phyloP scores from a whole-genome alignment of 2,797 vertebrate species.

The Lacerta viridis region DNA sequence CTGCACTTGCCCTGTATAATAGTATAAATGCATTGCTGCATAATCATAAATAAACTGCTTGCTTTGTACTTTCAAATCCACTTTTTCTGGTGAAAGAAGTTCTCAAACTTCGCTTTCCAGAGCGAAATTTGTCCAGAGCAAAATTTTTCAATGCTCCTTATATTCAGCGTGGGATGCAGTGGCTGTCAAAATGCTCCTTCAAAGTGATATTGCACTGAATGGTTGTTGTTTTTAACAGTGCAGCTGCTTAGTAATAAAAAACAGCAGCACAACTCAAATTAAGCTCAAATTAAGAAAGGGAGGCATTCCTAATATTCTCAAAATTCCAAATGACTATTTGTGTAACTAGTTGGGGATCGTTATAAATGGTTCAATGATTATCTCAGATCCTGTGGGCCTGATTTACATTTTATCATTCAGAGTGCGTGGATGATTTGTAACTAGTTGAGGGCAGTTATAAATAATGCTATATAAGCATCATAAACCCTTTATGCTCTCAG shows the following conservation, averaged over 20 bases:
- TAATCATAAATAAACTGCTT: neutral
- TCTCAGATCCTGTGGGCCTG: neutral
- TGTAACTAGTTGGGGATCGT: neutral
- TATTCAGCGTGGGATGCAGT: neutral
- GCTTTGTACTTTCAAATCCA: constrained; percentile 1
- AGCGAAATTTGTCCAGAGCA: neutral
- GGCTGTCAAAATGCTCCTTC: neutral
- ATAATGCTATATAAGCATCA: neutral
- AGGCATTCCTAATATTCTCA: neutral
- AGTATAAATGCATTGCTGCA: neutral
- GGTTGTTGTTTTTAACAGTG: neutral
- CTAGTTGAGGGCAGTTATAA: constrained; percentile 2
- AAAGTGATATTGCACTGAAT: neutral
- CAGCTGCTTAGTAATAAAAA: neutral
- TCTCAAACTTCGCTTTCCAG: neutral
- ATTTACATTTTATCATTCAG: constrained; percentile 1
- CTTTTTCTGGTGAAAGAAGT: neutral
- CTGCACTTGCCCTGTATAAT: neutral
- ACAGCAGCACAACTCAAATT: neutral
- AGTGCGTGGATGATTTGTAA: neutral
- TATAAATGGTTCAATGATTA: neutral
- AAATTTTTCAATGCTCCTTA: neutral
- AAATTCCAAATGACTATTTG: neutral
- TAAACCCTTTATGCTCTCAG: too few relatives aligned
- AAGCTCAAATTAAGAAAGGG: neutral